phyloP scores from a whole-genome alignment of 2,888 invertebrate species.

The Onchidella celtica region DNA sequence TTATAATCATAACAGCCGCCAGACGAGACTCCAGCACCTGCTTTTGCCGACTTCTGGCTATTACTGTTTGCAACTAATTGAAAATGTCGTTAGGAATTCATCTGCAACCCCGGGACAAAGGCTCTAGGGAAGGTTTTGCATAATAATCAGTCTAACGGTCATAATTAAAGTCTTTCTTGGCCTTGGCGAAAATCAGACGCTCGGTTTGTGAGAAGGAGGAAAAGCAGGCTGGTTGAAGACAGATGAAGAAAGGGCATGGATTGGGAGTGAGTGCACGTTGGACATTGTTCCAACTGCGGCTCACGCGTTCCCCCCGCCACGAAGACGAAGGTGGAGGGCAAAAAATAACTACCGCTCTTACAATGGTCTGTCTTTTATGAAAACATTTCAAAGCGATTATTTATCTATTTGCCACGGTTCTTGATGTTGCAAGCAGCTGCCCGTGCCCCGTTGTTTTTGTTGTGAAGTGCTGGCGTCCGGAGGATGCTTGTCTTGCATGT shows the following conservation, averaged over 20 bases:
- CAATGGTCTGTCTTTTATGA: slow-evolving; percentile 36
- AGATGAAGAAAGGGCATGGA: slow-evolving; percentile 1
- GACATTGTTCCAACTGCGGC: slow-evolving; percentile 35
- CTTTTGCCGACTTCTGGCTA: slow-evolving; percentile 33
- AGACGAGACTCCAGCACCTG: slow-evolving; percentile 28
- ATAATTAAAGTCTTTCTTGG: slow-evolving; percentile 46
- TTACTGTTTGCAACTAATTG: slow-evolving; percentile 43
- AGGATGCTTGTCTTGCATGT: slow-evolving; percentile 32
- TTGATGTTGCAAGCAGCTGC: slow-evolving; percentile 45
- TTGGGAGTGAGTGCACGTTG: slow-evolving; percentile 24
- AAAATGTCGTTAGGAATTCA: slow-evolving; percentile 48
- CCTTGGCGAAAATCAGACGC: slow-evolving; percentile 4
- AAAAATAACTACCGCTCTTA: slow-evolving; percentile 13
- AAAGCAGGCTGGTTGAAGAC: slow-evolving; percentile 11
- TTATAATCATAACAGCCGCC: slow-evolving; percentile 39
- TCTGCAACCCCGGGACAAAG: slow-evolving; percentile 44
- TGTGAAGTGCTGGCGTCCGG: slow-evolving; percentile 38
- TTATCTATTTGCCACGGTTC: slow-evolving; percentile 50
- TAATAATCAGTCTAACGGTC: slow-evolving; percentile 49
- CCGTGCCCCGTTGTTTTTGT: slow-evolving; percentile 35
- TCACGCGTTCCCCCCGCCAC: slow-evolving; percentile 28
- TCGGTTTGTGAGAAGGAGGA: slow-evolving; percentile 18
- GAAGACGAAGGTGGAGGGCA: background rate
- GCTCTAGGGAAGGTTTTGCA: slow-evolving; percentile 39
- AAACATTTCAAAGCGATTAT: slow-evolving; percentile 47